Evolutionary conservation across 2,113 vertebrate genomes (phyloP), one percentile per base, ranked within the genome.

Genomic region (Menidia beryllina): DNA sequence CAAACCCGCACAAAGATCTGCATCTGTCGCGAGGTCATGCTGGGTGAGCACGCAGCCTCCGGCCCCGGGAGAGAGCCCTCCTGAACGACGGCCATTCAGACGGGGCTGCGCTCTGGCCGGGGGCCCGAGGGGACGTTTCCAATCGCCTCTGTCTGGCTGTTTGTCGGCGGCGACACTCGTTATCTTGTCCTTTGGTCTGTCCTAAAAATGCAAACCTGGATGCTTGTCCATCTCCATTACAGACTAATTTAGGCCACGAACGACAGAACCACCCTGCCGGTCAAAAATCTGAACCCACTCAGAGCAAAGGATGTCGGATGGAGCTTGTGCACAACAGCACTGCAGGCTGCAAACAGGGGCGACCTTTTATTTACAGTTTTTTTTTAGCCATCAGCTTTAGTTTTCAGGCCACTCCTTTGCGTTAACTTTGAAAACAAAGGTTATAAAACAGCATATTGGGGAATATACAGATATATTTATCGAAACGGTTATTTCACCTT

Each of bases 1-100:
- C 83, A 76, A 74, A 84, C 82, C 77, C 73, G n/a, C 81, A 86
- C 54, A 72, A 69, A 67, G 74, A 60, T 89, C 81, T 86, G 72
- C 38, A 82, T 81, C 71, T 71, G 53, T 54, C 49, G 43, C 54
- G 72, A 63, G 77, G 85, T 88, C 72, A 82, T 75, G 60, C 56
- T 26, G 72, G 69, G 83, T 77, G 82, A 39, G 61, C 72, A 52
- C 14, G 54, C 68, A 48, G 55, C 5, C 75, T 66, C 57, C 67
- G 52, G 79, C 63, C 56, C 0, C 56, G 77, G 59, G 73, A 83
- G 64, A 84, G 65, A 69, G 67, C 72, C 69, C 53, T 55, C 83
- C 53, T 78, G 68, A 77, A 88, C 73, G 74, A 77, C 65, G 53
- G n/a, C 84, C 56, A 27, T 75, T 84, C 70, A 73, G 82, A 77